phyloP scores from a whole-genome alignment of 2,797 vertebrate genomes.

The Ispidina picta region DNA sequence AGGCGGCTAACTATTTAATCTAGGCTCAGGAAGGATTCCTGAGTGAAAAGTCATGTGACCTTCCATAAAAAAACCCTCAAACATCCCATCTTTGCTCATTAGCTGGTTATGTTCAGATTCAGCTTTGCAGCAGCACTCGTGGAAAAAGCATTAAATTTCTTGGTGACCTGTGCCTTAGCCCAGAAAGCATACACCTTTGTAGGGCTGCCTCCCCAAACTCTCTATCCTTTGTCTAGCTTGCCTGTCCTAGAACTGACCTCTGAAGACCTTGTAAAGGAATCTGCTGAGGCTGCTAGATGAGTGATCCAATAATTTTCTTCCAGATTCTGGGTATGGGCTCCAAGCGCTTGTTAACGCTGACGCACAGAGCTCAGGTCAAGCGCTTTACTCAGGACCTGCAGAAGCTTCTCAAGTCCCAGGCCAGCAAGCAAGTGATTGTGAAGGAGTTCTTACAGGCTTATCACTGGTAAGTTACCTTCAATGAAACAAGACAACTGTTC shows the following conservation, averaged over 20 bases:
- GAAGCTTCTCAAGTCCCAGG: conserved; percentile 97
- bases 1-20: background rate
- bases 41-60: background rate
- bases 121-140: background rate
- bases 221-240: background rate
- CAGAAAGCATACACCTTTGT: background rate
- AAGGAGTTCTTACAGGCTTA: conserved; percentile 96
- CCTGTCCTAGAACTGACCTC: background rate
- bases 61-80: background rate
- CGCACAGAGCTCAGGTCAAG: conserved; percentile 95
- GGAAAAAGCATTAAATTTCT: background rate
- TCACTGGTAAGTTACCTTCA: conserved; percentile 87
- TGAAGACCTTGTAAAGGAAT: background rate
- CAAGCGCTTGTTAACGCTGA: conserved; percentile 91
- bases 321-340: conserved; percentile 97
- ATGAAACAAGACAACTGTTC: background rate
- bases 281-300: background rate
- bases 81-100: background rate
- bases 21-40: background rate
- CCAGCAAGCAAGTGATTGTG: conserved; percentile 94
- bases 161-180: background rate
- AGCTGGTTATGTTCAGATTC: background rate
- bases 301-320: background rate
- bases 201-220: background rate
- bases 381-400: conserved; percentile 96